Conservation (phyloP, 1,140 invertebrate genomes). For the Hycleus cichorii region DNA sequence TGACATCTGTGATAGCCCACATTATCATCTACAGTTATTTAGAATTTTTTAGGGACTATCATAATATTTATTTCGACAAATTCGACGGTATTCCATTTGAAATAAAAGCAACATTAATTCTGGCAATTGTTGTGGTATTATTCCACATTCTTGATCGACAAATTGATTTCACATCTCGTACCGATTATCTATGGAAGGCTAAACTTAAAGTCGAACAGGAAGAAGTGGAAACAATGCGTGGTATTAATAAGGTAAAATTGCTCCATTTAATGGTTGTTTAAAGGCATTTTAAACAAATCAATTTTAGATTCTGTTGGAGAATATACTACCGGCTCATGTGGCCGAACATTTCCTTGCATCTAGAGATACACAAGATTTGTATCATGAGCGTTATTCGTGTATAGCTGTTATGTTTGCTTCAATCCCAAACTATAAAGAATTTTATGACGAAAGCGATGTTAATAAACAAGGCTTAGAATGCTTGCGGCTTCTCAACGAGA, state of each 20-base stretch:
- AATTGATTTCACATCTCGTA: conserved; percentile 77
- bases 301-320: conserved; percentile 75
- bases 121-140: conserved; percentile 49
- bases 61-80: conserved; percentile 47
- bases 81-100: conserved; percentile 58
- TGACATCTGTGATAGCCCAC: conserved; percentile 56
- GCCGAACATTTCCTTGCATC: conserved; percentile 83
- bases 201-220: conserved; percentile 87
- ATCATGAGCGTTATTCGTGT: conserved; percentile 89
- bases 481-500: conserved; percentile 90
- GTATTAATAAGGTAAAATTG: conserved; percentile 73
- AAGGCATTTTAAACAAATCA: background rate
- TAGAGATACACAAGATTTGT: conserved; percentile 70
- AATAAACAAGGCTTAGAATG: conserved; percentile 96
- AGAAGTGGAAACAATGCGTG: conserved; percentile 89
- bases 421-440: conserved; percentile 98
- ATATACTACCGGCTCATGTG: conserved; percentile 94
- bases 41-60: conserved; percentile 55
- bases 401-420: conserved; percentile 98
- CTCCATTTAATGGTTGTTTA: background rate
- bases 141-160: conserved; percentile 77
- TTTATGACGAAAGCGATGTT: conserved; percentile 95
- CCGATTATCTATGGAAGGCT: conserved; percentile 89
- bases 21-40: conserved; percentile 55
- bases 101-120: conserved; percentile 56